These are phyloP conservation scores for Polietes domitor DNA, from an alignment of 2,888 invertebrate species.

Conservation along the genomic window DNA sequence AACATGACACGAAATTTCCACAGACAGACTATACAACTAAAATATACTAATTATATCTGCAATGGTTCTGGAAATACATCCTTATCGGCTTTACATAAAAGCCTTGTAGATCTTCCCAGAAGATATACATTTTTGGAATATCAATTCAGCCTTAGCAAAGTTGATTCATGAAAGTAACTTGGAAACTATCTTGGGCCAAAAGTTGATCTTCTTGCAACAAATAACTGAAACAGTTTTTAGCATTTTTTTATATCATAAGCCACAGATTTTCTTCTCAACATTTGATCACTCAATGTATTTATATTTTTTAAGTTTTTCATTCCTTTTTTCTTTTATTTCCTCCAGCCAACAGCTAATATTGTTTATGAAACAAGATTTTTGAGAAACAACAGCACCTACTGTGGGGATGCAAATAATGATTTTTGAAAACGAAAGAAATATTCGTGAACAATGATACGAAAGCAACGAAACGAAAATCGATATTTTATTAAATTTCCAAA, in stretches of 20 bases:
- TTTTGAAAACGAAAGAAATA: conserved; percentile 48
- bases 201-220: too few species aligned
- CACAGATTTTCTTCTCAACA: not conserved
- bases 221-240: not conserved
- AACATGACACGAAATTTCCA: too few species aligned
- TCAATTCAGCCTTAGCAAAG: too few species aligned
- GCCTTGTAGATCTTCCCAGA: too few species aligned
- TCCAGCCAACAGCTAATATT: conserved; percentile 34
- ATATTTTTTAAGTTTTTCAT: conserved; percentile 46
- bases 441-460: conserved; percentile 23
- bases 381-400: conserved; percentile 71
- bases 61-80: too few species aligned
- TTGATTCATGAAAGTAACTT: too few species aligned
- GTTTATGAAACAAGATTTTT: conserved; percentile 32
- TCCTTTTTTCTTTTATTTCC: conserved; percentile 57
- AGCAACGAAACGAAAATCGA: conserved; percentile 72
- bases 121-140: too few species aligned
- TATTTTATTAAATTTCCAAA: conserved; percentile 72
- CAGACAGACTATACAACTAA: too few species aligned
- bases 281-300: not conserved
- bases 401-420: conserved; percentile 75
- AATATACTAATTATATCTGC: too few species aligned
- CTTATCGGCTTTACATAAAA: too few species aligned
- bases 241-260: not conserved
- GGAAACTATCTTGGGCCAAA: too few species aligned